Percentiles rank a stretch among this genome's conserved stretches.
Conservation (phyloP, 2,113 vertebrate genomes). For the Hippocampus guttulatus region DNA sequence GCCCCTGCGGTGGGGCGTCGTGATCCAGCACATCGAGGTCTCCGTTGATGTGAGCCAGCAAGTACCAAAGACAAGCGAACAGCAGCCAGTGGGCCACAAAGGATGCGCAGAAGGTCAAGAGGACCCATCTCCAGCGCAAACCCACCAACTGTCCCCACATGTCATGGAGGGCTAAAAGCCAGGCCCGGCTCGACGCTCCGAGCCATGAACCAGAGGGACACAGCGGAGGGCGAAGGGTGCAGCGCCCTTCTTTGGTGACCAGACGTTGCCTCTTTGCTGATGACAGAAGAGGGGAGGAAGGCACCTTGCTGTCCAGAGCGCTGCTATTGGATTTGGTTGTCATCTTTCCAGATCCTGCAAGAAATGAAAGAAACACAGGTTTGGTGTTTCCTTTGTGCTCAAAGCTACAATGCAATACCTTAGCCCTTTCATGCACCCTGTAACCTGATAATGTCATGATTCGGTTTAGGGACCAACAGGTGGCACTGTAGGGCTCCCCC, state of each 20-base stretch:
- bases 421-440: too few species aligned
- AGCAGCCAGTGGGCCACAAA: conserved; percentile 94
- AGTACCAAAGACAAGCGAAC: conserved; percentile 94
- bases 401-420: neutral
- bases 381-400: neutral
- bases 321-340: conserved; percentile 59
- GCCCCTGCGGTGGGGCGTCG: conserved; percentile 84
- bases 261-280: conserved; percentile 73
- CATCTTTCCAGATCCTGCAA: conserved; percentile 49
- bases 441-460: too few species aligned
- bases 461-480: too few species aligned
- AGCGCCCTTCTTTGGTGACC: conserved; percentile 92
- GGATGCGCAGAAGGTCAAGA: conserved; percentile 88
- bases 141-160: conserved; percentile 91
- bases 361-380: neutral
- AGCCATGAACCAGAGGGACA: conserved; percentile 44
- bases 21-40: conserved; percentile 87
- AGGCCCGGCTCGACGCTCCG: conserved; percentile 64
- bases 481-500: too few species aligned
- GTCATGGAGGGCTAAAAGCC: conserved; percentile 80
- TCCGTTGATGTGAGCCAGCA: conserved; percentile 90
- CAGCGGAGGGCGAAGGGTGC: conserved; percentile 57
- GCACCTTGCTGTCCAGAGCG: conserved; percentile 73
- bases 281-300: conserved; percentile 77
- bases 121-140: conserved; percentile 96